Evolutionary conservation across 1,140 invertebrate genomes (phyloP).

Genomic region (Metopolophium dirhodum): DNA sequence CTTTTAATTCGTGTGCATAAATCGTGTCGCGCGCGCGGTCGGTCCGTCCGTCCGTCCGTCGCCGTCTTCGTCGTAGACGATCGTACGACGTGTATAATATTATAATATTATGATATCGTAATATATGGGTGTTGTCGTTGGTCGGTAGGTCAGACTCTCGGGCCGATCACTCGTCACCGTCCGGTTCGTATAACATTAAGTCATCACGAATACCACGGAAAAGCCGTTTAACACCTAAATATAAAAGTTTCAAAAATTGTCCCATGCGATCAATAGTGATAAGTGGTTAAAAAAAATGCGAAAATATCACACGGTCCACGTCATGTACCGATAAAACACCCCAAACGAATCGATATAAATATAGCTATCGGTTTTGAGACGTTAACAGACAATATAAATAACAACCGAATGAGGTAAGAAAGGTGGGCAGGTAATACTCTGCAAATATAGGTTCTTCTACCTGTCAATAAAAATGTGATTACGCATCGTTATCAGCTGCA

Average conservation of each 20-base stretch:
- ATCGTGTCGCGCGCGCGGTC: constrained; percentile 46
- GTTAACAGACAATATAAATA: too few species aligned
- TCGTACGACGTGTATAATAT: too few species aligned
- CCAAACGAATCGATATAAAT: too few species aligned
- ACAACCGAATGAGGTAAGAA: too few species aligned
- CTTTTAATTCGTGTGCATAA: constrained; percentile 57
- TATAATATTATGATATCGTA: too few species aligned
- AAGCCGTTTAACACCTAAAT: background rate
- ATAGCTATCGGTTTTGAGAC: too few species aligned
- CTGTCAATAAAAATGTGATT: too few species aligned
- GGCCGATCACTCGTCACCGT: background rate
- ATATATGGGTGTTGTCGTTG: background rate
- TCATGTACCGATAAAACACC: background rate
- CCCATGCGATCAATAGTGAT: too few species aligned
- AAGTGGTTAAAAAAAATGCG: background rate
- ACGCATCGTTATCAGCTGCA: too few species aligned
- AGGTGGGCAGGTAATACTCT: too few species aligned
- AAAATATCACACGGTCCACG: background rate
- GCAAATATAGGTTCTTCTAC: too few species aligned
- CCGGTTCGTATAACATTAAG: background rate
- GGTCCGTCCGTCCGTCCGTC: constrained; percentile 30
- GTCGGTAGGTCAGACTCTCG: too few species aligned
- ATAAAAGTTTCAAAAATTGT: background rate
- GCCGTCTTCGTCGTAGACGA: background rate
- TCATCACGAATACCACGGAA: background rate